phyloP scores from a whole-genome alignment of 1,140 invertebrate species.

The Danaus melanippus region DNA sequence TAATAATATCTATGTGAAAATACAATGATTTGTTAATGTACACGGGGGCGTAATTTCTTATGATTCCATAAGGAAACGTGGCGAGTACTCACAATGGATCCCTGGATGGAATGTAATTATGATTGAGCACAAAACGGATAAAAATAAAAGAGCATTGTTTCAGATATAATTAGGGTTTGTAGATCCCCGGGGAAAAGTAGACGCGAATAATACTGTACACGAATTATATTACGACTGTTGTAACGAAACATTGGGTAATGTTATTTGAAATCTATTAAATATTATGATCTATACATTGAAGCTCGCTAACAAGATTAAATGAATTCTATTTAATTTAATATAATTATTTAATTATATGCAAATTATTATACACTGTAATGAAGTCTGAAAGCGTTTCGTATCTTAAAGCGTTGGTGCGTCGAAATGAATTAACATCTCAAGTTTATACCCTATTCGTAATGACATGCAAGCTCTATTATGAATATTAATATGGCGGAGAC shows the following conservation, averaged over 20 bases:
- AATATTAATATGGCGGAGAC: conserved; percentile 64
- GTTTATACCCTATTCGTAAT: conserved; percentile 33
- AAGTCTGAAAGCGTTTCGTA: no score
- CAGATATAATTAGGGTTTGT: conserved; percentile 67
- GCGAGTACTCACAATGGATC: conserved; percentile 34
- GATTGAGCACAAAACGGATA: conserved; percentile 67
- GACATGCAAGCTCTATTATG: conserved; percentile 56
- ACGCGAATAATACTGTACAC: conserved; percentile 49
- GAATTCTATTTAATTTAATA: no score
- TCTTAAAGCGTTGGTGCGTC: conserved; percentile 24
- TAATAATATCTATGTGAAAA: neutral
- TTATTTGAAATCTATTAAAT: no score
- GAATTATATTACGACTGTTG: conserved; percentile 5
- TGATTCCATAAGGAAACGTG: no score
- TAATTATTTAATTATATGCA: no score
- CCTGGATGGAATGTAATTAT: conserved; percentile 57
- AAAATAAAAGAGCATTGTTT: conserved; percentile 66
- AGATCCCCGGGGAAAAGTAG: conserved; percentile 43
- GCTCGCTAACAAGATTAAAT: no score
- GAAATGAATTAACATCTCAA: conserved; percentile 56
- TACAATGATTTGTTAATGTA: neutral
- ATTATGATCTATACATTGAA: no score
- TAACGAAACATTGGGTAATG: no score
- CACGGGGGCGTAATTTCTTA: no score
- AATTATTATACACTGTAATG: no score